Evolutionary conservation across 2,797 vertebrate genomes (phyloP).

Genomic region (Sebastes kiyomatsui): DNA sequence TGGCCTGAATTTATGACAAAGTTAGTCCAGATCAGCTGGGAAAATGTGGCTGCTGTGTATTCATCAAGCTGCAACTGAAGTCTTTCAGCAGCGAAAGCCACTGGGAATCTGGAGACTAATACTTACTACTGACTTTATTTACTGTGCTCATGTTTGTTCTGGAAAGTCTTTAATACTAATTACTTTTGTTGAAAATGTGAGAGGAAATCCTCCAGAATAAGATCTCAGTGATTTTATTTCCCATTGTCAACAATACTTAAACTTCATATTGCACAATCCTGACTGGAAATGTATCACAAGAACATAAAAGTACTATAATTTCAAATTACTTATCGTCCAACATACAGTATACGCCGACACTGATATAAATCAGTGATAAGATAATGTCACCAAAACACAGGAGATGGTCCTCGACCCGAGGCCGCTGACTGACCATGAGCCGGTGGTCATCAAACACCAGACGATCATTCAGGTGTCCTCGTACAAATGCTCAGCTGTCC

Average conservation of each 20-base stretch:
- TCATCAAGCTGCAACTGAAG: not conserved
- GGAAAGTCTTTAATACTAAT: not conserved
- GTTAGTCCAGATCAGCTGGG: conserved; percentile 54
- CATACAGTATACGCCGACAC: not conserved
- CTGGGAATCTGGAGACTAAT: conserved; percentile 9
- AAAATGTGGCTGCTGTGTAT: conserved; percentile 26
- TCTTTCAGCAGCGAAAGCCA: not conserved
- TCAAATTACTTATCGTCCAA: not conserved
- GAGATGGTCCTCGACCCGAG: not conserved
- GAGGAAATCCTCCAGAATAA: not conserved
- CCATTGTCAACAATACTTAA: not conserved
- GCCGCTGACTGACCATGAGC: not conserved
- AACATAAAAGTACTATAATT: not conserved
- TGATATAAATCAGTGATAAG: not conserved
- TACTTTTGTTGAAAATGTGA: not conserved
- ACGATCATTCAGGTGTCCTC: not conserved
- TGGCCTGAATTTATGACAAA: conserved; percentile 43
- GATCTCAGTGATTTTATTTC: not conserved
- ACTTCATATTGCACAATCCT: not conserved
- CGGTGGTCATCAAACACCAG: not conserved
- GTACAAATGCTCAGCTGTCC: not conserved
- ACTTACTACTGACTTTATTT: conserved; percentile 23
- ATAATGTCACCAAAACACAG: not conserved
- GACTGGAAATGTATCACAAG: not conserved
- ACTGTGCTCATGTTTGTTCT: not conserved